Evolutionary conservation across 1,140 invertebrate species (phyloP), one percentile per base, ranked within the genome.

Genomic region (Pogonomyrmex barbatus): DNA sequence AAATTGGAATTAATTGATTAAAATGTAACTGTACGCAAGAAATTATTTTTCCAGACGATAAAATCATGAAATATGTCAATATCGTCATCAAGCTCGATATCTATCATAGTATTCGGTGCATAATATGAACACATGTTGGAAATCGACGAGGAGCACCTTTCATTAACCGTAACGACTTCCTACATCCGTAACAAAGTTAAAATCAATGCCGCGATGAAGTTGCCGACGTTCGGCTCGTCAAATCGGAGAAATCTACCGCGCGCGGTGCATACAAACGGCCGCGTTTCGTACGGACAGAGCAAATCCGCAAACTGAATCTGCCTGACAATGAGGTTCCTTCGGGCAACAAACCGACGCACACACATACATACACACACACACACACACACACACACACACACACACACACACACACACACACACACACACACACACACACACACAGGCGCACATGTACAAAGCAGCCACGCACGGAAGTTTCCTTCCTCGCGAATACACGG

Each of bases 301-400:
- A 63, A 63, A 79, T 79, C 62, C 77, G 24, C 60, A 67, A 79
- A 79, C 77, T 79, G 77, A 79, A 79, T 79, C 77, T 79, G 77
- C 62, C 62, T 79, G 77, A 79, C 77, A 79, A 79, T 79, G 77
- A 79, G 62, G 47, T 63, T 67, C 77, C 77, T 79, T 79, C 60
- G 47, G 77, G 77, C 77, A 79, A 79, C 77, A 79, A 79, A 67
- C 77, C 60, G 62, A 67, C 62, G 47, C 62, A 3, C 17, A 45
- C n/a, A 54, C 54, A 30, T 17, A 42, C 3, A 58, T 9, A 30
- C 54, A 42, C 47, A n/a, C 1, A 24, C 17, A 47, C 39, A 24
- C 62, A 17, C 4, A 50, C 42, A 47, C 42, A 47, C 30, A 24
- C 4, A 47, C 17, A 47, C n/a, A n/a, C 6, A 39, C 2, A 17